Base-by-base conservation (phyloP, 2,113 vertebrate genomes). In the Esox niger region DNA sequence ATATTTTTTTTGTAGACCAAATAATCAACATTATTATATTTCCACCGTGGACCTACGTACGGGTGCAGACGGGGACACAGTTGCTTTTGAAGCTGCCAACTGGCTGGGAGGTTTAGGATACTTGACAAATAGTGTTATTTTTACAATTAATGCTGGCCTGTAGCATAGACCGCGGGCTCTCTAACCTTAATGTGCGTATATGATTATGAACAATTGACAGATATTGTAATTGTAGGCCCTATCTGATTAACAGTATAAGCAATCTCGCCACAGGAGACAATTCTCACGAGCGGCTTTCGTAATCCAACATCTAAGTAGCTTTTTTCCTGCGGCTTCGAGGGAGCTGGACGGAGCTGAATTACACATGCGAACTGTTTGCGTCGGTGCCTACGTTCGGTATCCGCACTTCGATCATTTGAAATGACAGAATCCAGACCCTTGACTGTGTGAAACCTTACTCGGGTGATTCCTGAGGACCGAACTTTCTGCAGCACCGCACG, bases 341-440 rank as follows among this genome's bases (percentile, higher is more conserved):
- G 38, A 43, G 38, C 38, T 1, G 38, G 38, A 43, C 38, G 13
- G 15, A 43, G 15, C 38, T 43, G 11, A 23, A 56, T 49, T 70
- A 15, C 75, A 67, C 43, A 32, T 49, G 66, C 52, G 47, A 49
- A 33, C 62, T 20, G 60, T 47, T 31, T 52, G 55, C 62, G 52
- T 31, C n/a, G 6, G 17, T 62, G 35, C 61, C 52, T 30, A 33
- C 30, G 33, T 33, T 33, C 30, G 3, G 57, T 38, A 68, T 69
- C 47, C 49, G 25, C 62, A 30, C 31, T 29, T 35, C 66, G 49
- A 54, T 29, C 35, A n/a, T 27, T 31, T 58, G 70, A 64, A 66
- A 70, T 79, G 61, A 68, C 49, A 46, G 56, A 79, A 75, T 49
- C 71, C 65, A 59, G 68, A 33, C 31, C 58, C 61, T 71, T 66